Conservation (phyloP, 2,888 invertebrate genomes). For the Notodonta ziczac region DNA sequence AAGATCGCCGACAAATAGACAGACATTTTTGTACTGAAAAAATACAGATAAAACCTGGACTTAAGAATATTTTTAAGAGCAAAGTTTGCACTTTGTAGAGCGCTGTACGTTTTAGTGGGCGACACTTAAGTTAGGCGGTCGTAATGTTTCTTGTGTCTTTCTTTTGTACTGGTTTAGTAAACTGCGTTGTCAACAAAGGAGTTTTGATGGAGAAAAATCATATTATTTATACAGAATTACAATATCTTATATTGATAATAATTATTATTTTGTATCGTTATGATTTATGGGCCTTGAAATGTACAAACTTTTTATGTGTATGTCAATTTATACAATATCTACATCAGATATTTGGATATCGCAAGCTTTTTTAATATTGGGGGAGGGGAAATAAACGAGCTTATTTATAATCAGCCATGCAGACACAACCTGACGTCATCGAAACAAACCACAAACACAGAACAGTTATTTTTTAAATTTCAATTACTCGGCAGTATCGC, state of each 20-base stretch:
- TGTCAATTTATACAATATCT: too few relatives aligned
- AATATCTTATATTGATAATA: too few relatives aligned
- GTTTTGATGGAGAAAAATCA: background rate
- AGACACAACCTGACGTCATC: background rate
- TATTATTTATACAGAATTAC: too few relatives aligned
- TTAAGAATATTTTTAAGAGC: slow-evolving; percentile 16
- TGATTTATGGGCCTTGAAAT: too few relatives aligned
- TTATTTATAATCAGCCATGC: background rate
- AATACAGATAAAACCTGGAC: slow-evolving; percentile 20
- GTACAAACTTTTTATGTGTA: too few relatives aligned
- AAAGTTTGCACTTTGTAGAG: slow-evolving; percentile 27
- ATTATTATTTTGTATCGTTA: too few relatives aligned
- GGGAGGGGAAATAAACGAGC: too few relatives aligned
- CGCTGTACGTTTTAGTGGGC: slow-evolving; percentile 11
- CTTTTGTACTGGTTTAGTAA: background rate
- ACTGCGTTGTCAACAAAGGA: slow-evolving; percentile 3
- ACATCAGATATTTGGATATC: too few relatives aligned
- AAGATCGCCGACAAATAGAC: slow-evolving; percentile 18
- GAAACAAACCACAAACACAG: background rate
- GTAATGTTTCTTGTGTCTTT: background rate
- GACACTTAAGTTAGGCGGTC: slow-evolving; percentile 9
- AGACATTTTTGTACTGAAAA: slow-evolving; percentile 16
- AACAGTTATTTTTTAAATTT: background rate
- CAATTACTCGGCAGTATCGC: slow-evolving; percentile 3
- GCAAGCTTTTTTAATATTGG: too few relatives aligned